Percentiles rank a stretch among this genome's conserved stretches.
These are phyloP conservation scores for Cydia splendana DNA, from an alignment of 1,140 invertebrate species.

Conservation along the genomic window DNA sequence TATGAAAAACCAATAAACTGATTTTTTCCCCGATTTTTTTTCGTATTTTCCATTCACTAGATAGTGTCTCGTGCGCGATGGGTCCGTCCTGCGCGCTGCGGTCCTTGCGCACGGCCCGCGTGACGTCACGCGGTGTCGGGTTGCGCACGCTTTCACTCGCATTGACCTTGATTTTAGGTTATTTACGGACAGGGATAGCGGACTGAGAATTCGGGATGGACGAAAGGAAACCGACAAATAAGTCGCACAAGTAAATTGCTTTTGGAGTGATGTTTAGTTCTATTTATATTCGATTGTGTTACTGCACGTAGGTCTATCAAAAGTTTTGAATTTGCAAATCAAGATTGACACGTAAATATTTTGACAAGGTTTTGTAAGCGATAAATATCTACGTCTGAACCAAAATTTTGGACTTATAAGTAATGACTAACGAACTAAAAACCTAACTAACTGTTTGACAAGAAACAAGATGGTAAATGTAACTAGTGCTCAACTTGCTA, in stretches of 20 bases:
- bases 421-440: too few relatives aligned
- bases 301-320: neutral
- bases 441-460: too few relatives aligned
- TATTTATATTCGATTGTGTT: neutral
- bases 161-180: slow-evolving; percentile 46
- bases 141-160: slow-evolving; percentile 59
- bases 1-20: too few relatives aligned
- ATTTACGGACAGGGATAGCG: slow-evolving; percentile 16
- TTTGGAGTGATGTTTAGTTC: neutral
- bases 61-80: slow-evolving; percentile 35
- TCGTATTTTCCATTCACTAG: too few relatives aligned
- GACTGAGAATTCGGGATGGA: neutral
- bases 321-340: too few relatives aligned
- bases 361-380: too few relatives aligned
- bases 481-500: too few relatives aligned
- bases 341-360: neutral
- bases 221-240: neutral
- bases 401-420: too few relatives aligned
- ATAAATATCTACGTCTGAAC: too few relatives aligned
- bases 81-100: slow-evolving; percentile 44
- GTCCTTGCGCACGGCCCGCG: slow-evolving; percentile 70
- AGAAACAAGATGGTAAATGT: too few relatives aligned
- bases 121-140: slow-evolving; percentile 69
- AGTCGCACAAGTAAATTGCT: neutral
- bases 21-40: neutral